A percentile compares a stretch with the other conserved stretches of the same genome.
Evolutionary conservation across 2,888 invertebrate genomes (phyloP).

Genomic region (Drosophila aldrichi): DNA sequence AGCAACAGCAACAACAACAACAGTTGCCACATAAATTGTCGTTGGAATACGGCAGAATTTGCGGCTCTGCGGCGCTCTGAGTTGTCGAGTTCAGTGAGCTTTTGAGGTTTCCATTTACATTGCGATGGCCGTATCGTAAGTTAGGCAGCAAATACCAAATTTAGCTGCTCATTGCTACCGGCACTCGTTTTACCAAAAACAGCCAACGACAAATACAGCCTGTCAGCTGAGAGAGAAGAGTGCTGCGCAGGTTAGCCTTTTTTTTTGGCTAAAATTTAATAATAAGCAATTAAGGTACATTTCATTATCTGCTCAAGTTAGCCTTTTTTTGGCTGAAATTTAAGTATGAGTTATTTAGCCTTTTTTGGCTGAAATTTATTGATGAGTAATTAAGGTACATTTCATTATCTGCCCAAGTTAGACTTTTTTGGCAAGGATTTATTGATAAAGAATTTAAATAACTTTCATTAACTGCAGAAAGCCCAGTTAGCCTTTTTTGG

Average conservation of each 20-base stretch:
- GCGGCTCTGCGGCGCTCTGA: conserved; percentile 12
- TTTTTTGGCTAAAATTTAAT: not conserved
- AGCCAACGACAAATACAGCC: not conserved
- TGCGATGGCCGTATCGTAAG: conserved; percentile 32
- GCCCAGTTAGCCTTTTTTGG: too few relatives aligned
- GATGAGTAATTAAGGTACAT: too few relatives aligned
- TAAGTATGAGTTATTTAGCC: too few relatives aligned
- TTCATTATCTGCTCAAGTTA: too few relatives aligned
- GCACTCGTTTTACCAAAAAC: conserved; percentile 53
- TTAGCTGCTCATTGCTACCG: conserved; percentile 55
- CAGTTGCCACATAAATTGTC: conserved; percentile 60
- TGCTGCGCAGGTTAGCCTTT: conserved; percentile 29
- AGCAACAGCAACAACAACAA: conserved; percentile 11
- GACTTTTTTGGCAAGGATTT: too few relatives aligned
- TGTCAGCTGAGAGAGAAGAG: not conserved
- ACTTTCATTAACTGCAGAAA: too few relatives aligned
- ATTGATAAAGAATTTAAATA: too few relatives aligned
- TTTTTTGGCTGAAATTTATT: too few relatives aligned
- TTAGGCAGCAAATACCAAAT: conserved; percentile 57
- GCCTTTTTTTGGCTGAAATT: too few relatives aligned
- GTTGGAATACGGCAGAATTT: conserved; percentile 18
- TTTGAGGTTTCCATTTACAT: conserved; percentile 51
- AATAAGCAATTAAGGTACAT: too few relatives aligned
- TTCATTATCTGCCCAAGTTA: too few relatives aligned
- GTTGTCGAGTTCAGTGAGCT: conserved; percentile 30